phyloP scores from a whole-genome alignment of 2,797 vertebrate genomes.

The Falco concolor region DNA sequence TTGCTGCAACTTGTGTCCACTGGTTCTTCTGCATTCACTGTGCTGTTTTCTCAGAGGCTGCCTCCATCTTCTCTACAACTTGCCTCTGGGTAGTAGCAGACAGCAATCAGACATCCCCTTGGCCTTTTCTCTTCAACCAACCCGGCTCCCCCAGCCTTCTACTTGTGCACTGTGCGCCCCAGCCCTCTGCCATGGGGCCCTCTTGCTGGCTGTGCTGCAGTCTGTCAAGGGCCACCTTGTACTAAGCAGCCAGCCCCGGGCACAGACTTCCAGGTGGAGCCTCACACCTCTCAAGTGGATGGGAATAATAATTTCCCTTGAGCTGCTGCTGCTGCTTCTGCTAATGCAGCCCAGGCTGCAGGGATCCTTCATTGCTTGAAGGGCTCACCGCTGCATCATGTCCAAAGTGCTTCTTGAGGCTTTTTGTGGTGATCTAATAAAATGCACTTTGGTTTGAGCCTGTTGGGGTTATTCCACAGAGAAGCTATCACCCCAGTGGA shows the following conservation, averaged over 20 bases:
- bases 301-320: not conserved
- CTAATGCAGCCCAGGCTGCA: not conserved
- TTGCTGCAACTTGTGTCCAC: not conserved
- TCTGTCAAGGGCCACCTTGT: not conserved
- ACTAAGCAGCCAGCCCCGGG: not conserved
- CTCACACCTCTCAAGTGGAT: not conserved
- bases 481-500: not conserved
- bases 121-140: not conserved
- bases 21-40: not conserved
- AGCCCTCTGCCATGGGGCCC: rapidly evolving
- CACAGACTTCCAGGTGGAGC: not conserved
- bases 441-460: not conserved
- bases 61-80: not conserved
- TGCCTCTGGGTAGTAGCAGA: not conserved
- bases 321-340: not conserved
- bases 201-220: not conserved
- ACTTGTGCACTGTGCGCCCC: not conserved
- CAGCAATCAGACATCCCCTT: not conserved
- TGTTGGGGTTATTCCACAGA: not conserved
- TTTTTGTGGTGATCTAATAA: not conserved
- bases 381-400: not conserved
- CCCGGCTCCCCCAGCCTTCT: not conserved
- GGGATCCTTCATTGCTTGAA: not conserved
- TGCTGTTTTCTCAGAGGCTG: not conserved
- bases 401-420: not conserved